Evolutionary conservation across 2,797 vertebrate species (phyloP).

Genomic region (Sus cebifrons): DNA sequence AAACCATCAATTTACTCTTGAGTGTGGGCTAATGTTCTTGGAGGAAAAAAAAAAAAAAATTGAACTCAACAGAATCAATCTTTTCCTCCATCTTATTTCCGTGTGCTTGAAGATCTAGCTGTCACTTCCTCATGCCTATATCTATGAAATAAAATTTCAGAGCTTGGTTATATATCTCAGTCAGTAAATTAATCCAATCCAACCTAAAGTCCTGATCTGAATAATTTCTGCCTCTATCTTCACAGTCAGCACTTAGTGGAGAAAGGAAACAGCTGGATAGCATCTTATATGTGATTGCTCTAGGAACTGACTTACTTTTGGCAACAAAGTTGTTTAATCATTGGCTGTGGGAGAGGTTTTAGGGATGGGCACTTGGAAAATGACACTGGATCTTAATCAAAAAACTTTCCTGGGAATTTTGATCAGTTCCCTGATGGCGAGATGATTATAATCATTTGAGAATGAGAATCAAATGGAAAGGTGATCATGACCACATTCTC

Average conservation of each 20-base stretch:
- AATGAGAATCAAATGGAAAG: conserved; percentile 16
- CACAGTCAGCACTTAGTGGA: neutral
- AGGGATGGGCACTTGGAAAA: neutral
- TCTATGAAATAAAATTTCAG: conserved; percentile 53
- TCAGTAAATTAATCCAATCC: neutral
- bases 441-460: conserved; percentile 32
- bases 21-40: neutral
- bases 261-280: conserved; percentile 33
- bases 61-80: neutral
- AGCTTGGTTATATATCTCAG: neutral
- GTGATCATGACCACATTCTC: neutral
- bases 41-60: neutral
- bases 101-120: neutral
- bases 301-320: neutral
- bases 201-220: neutral
- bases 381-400: conserved; percentile 44
- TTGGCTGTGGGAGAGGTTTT: neutral
- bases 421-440: neutral
- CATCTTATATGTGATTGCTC: neutral
- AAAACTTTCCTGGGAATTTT: conserved; percentile 16
- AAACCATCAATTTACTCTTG: neutral
- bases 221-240: neutral
- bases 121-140: neutral
- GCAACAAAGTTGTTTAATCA: neutral
- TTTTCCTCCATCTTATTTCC: neutral